Evolutionary conservation across 2,113 vertebrate genomes (phyloP).

Genomic region (Megaceryle maxima): DNA sequence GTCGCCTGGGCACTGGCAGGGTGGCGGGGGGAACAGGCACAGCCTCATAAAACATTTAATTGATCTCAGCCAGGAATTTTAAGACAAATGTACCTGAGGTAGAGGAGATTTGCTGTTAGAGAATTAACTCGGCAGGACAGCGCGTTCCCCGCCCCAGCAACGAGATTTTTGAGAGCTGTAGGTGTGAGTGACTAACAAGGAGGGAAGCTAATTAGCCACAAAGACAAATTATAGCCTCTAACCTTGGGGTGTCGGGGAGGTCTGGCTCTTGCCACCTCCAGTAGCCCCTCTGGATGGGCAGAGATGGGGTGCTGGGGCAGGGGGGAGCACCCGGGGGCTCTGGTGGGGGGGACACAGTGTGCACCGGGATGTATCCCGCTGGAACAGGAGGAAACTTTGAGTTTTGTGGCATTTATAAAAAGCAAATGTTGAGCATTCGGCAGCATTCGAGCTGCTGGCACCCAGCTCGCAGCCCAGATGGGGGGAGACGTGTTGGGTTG

Average conservation of each 20-base stretch:
- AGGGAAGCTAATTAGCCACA: conserved; percentile 63
- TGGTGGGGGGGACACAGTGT: not conserved
- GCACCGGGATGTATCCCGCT: not conserved
- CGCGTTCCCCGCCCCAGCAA: conserved; percentile 39
- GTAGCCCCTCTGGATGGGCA: not conserved
- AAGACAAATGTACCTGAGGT: conserved; percentile 95
- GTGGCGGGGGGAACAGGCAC: conserved; percentile 81
- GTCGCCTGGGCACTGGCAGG: conserved; percentile 84
- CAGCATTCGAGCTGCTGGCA: conserved; percentile 19
- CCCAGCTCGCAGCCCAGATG: conserved; percentile 47
- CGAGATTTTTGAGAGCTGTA: conserved; percentile 54
- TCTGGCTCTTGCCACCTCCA: not conserved
- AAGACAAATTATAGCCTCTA: conserved; percentile 25
- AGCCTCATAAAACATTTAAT: conserved; percentile 92
- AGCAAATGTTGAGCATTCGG: not conserved
- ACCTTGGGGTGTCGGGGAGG: not conserved
- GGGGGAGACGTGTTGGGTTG: not conserved
- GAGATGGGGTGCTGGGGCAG: not conserved
- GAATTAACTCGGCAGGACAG: conserved; percentile 67
- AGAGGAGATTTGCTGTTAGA: conserved; percentile 70
- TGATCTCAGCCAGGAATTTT: conserved; percentile 93
- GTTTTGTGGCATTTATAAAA: not conserved
- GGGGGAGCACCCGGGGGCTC: not conserved
- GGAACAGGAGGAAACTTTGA: not conserved
- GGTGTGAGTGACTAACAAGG: conserved; percentile 54